A percentile compares a stretch with the other conserved stretches of the same genome.
These are phyloP conservation scores for Oncopeltus fasciatus DNA, from an alignment of 1,140 invertebrate species.

Conservation along the genomic window DNA sequence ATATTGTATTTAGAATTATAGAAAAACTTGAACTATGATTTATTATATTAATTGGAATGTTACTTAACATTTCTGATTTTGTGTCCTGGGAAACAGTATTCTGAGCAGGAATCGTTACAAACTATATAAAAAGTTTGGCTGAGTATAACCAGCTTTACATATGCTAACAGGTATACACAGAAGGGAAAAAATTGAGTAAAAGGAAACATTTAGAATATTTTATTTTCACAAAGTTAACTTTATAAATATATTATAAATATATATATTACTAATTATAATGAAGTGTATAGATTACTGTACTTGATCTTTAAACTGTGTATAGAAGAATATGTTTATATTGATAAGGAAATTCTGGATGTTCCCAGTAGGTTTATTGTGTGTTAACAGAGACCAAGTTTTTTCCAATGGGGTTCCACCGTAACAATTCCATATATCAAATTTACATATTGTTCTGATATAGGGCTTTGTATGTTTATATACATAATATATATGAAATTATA, in stretches of 20 bases:
- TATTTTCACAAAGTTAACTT: conserved; percentile 10
- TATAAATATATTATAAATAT: conserved; percentile 10
- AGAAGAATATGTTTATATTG: conserved; percentile 2
- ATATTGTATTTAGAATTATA: no score
- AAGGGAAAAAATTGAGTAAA: conserved; percentile 3
- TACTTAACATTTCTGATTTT: no score
- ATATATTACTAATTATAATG: conserved; percentile 9
- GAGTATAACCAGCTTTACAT: conserved; percentile 1
- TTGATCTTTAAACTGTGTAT: conserved; percentile 8
- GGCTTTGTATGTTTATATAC: conserved; percentile 9
- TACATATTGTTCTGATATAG: conserved; percentile 7
- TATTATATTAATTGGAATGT: no score
- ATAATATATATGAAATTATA: no score
- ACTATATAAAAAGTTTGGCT: no score
- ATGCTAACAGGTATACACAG: conserved; percentile 4
- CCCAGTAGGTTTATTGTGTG: not conserved
- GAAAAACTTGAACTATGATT: no score
- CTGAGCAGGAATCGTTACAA: no score
- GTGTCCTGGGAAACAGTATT: no score
- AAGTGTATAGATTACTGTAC: conserved; percentile 3
- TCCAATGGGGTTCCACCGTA: not conserved
- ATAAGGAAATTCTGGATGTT: conserved; percentile 1
- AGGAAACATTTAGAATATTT: conserved; percentile 9
- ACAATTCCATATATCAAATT: not conserved
- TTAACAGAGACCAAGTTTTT: not conserved